Base-by-base conservation (phyloP, 2,797 vertebrate species). In the Spinibarbus caldwelli region DNA sequence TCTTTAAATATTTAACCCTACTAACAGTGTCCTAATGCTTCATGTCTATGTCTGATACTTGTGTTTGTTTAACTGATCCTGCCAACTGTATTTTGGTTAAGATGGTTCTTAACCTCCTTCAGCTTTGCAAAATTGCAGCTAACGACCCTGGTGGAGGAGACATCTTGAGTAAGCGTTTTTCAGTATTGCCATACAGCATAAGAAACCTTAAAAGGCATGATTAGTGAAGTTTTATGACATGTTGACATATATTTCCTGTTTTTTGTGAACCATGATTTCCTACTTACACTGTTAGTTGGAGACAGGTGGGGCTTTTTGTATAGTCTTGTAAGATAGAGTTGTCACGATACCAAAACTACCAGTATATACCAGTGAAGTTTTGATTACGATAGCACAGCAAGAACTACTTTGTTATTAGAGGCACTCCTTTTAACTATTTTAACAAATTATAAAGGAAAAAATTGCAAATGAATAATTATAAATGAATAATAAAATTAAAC, bases 101-200 rank as follows among this genome's bases (percentile, higher is more conserved):
- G 85, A 83, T 99, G 84, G 95, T 98, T 47, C 94, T 97, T 86
- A 96, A 91, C 87, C 95, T 99, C 52, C 92, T 99, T 88, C 97
- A 98, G 90, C 95, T 99, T 66, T 96, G 96, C 83, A 98, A 98
- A 91, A 91, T 94, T 43, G 97, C 97, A 2, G 89, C 93, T 71
- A 97, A 94, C 85, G 96, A 96, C 64, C 93, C 96, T 0, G 96
- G 96, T 87, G 97, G 97, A 92, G 94, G 90, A 64, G 93, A 96
- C 83, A 95, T 99, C 83, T 92, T 98, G 19, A 98, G 98, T 99
- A 93, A 94, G 91, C 86, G 41, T 5, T 31, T 29, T 21, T 34
- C 29, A 26, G 17, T 70, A 17, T 15, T 66, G 6, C 0, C 11
- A 11, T 9, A 23, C 52, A 47, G 5, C 49, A 47, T 67, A 54